Base-by-base conservation (phyloP, 2,113 vertebrate species). In the Chionodraco myersi region DNA sequence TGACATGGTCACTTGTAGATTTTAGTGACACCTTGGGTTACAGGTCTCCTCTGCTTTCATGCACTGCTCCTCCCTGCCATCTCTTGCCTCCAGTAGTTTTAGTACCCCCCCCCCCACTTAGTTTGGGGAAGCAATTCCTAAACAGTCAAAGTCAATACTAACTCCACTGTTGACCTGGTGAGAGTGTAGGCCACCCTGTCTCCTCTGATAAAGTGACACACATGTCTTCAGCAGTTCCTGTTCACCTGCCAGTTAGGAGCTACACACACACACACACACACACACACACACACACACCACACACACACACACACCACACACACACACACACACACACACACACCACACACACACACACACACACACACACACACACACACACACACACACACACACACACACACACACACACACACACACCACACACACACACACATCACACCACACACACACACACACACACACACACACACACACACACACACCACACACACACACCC, bases 1-100 rank as follows among this genome's bases (percentile, higher is more conserved):
- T 61, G 51, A 80, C 64, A 16, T 34, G 57, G 45, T 34, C 16
- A 41, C 41, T 49, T 70, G 36, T 72, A 52, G n/a, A 34, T 45
- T 79, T 49, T 5, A 48, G 61, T 63, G 73, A 58, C 57, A 67
- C 45, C 30, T 72, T 76, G 0, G 1, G 23, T 67, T 51, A 41
- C 51, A 69, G 62, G 49, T 73, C 0, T n/a, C 11, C 47, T 49
- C 47, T 62, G 34, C 62, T 67, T 30, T 48, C 41, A 16, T 53
- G 45, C 52, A 15, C 36, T 21, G 12, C 9, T 12, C 45, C 44
- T 26, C 26, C 36, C 21, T 65, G 23, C 10, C 15, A 34, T 48
- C 3, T 3, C n/a, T 56, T 13, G 26, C 69, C 71, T 68, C 26
- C 10, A 48, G 18, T 48, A 6, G 15, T 52, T 52, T 30, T 66